These are phyloP conservation scores for Onthophagus sagittarius DNA, from an alignment of 2,888 invertebrate species.

Conservation along the genomic window DNA sequence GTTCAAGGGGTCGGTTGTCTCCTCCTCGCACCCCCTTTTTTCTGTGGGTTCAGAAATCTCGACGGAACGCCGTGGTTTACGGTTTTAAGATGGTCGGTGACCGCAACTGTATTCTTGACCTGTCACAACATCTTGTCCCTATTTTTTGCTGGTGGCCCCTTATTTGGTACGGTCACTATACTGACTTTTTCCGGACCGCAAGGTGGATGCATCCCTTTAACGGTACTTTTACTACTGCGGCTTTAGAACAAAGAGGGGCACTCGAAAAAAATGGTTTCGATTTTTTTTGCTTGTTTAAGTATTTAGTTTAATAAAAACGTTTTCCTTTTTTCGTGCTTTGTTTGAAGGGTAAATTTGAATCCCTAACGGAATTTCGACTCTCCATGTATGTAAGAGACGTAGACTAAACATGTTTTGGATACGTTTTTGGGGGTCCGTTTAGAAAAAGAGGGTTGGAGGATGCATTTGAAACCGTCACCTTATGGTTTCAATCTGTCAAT, in stretches of 20 bases:
- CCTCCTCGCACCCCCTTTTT: slow-evolving; percentile 22
- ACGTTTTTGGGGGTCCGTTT: slow-evolving; percentile 33
- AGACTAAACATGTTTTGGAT: slow-evolving; percentile 44
- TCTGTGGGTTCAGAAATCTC: background rate
- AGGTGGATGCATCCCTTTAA: slow-evolving; percentile 6
- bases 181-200: background rate
- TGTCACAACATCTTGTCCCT: slow-evolving; percentile 31
- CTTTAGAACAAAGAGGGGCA: background rate
- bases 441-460: slow-evolving; percentile 32
- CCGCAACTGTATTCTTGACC: slow-evolving; percentile 32
- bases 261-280: background rate
- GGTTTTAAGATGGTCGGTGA: slow-evolving; percentile 25
- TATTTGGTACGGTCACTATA: background rate
- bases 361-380: background rate
- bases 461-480: slow-evolving; percentile 39
- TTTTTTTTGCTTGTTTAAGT: too few relatives aligned
- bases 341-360: background rate
- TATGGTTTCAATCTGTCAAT: slow-evolving; percentile 51
- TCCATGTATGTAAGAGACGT: slow-evolving; percentile 23
- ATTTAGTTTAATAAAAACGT: too few relatives aligned
- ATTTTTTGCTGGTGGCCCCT: slow-evolving; percentile 6
- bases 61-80: slow-evolving; percentile 19
- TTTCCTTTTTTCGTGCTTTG: too few relatives aligned
- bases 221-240: background rate
- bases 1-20: slow-evolving; percentile 22